A percentile compares a stretch with the other conserved stretches of the same genome.
These are phyloP conservation scores for Oryctes rhinoceros DNA, from an alignment of 1,140 invertebrate genomes.

Conservation along the genomic window DNA sequence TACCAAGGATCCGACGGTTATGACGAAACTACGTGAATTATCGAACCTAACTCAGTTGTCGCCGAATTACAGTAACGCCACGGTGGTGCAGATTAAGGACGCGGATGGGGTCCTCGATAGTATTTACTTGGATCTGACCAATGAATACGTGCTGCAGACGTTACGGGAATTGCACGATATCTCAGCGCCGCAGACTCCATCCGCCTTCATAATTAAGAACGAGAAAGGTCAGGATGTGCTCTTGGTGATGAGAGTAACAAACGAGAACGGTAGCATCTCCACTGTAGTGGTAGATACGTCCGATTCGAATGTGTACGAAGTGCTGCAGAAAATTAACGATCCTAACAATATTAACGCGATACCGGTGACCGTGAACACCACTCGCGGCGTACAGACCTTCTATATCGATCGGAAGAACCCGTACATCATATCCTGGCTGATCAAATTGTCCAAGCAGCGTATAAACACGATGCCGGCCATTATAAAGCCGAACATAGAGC, in stretches of 20 bases:
- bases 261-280: not conserved
- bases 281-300: not conserved
- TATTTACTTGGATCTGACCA: not conserved
- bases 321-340: not conserved
- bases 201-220: not conserved
- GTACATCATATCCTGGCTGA: not conserved
- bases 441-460: not conserved
- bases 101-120: not conserved
- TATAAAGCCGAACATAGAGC: not conserved
- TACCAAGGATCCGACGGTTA: not conserved
- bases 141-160: not conserved
- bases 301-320: not conserved
- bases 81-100: not conserved
- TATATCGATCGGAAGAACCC: not conserved
- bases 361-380: not conserved
- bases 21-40: not conserved
- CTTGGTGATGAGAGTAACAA: not conserved
- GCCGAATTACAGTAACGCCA: not conserved
- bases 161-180: not conserved
- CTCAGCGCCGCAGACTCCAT: not conserved
- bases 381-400: not conserved
- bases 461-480: not conserved
- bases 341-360: not conserved
- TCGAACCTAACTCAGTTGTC: not conserved
- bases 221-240: not conserved